Percentiles rank a stretch among this genome's conserved stretches.
Conservation (phyloP, 1,140 invertebrate species). For the Parapsyche elsis region DNA sequence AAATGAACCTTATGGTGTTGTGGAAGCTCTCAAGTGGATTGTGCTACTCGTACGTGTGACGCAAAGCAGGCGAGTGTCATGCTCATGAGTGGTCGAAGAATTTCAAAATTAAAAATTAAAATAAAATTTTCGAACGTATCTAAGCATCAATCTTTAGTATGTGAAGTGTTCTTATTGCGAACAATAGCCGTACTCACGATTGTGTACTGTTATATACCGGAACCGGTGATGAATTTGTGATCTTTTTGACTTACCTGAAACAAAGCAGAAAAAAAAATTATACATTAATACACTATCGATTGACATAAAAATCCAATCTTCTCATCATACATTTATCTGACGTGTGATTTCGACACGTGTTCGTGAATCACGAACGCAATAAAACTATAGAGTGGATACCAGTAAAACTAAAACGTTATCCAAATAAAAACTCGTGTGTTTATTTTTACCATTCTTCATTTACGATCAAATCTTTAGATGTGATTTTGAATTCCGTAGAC, state of each 20-base stretch:
- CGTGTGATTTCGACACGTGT: conserved; percentile 27
- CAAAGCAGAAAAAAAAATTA: conserved; percentile 33
- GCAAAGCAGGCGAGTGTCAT: background rate
- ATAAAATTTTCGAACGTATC: too few relatives aligned
- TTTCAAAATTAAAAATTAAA: background rate
- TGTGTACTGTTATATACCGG: background rate
- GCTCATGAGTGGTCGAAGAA: background rate
- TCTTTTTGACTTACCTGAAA: conserved; percentile 34
- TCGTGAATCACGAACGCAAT: conserved; percentile 42
- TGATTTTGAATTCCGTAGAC: conserved; percentile 25
- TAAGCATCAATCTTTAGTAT: too few relatives aligned
- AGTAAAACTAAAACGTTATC: conserved; percentile 14
- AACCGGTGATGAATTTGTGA: background rate
- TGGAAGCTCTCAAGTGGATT: background rate
- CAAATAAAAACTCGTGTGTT: conserved; percentile 15
- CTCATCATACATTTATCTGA: conserved; percentile 20
- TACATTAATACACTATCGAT: conserved; percentile 23
- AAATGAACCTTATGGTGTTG: background rate
- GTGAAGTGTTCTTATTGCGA: background rate
- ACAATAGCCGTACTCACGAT: conserved; percentile 3
- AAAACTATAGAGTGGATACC: conserved; percentile 1
- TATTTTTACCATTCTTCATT: conserved; percentile 49
- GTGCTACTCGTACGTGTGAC: background rate
- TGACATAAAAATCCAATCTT: conserved; percentile 30
- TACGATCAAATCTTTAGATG: conserved; percentile 52